Conservation (phyloP, 1,140 invertebrate genomes). For the Oryctes rhinoceros region DNA sequence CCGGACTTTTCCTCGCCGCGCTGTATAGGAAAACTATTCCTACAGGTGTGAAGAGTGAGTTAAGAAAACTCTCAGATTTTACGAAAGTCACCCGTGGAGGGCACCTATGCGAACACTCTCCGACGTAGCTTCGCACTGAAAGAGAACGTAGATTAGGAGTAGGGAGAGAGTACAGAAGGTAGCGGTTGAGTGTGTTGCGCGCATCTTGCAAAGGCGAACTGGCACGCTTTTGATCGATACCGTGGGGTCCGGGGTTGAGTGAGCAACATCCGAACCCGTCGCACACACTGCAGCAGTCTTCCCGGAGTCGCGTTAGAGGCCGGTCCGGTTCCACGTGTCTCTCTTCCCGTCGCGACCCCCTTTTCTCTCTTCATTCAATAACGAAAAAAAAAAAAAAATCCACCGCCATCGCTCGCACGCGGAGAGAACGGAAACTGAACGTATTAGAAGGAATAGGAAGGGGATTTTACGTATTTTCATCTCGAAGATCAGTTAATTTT, state of each 20-base stretch:
- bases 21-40: too few species aligned
- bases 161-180: too few species aligned
- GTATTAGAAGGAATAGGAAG: not conserved
- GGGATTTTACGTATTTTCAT: not conserved
- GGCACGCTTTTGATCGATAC: conserved; percentile 39
- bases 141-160: too few species aligned
- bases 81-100: too few species aligned
- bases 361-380: too few species aligned
- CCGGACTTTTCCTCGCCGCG: too few species aligned
- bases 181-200: not conserved
- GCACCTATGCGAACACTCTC: too few species aligned
- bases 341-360: not conserved
- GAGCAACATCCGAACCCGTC: conserved; percentile 22
- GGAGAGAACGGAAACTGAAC: not conserved
- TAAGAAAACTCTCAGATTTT: too few species aligned
- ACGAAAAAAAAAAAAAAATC: too few species aligned
- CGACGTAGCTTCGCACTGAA: too few species aligned
- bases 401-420: not conserved
- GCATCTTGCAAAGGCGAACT: not conserved
- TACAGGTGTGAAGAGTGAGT: too few species aligned
- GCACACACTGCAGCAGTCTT: conserved; percentile 41
- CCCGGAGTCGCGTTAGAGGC: conserved; percentile 42
- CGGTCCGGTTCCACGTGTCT: not conserved
- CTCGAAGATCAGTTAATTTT: too few species aligned
- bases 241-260: conserved; percentile 38